These are phyloP conservation scores for Accipiter cooperii DNA, from an alignment of 2,113 vertebrate species.

Conservation along the genomic window DNA sequence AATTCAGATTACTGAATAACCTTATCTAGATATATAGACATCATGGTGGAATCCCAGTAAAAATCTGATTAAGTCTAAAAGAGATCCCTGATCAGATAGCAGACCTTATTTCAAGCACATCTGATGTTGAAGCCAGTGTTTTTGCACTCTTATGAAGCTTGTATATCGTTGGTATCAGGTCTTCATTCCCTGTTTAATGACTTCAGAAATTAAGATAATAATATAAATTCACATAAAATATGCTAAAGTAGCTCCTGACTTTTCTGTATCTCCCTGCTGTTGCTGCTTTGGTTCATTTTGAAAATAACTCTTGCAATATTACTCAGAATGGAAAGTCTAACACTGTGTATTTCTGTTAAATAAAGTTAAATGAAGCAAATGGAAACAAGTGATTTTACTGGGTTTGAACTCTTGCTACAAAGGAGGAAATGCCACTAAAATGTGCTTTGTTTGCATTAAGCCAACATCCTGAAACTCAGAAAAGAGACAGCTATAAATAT, in stretches of 20 bases:
- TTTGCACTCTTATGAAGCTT: not conserved
- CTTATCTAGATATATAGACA: not conserved
- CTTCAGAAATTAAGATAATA: not conserved
- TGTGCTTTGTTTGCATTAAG: not conserved
- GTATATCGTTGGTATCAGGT: not conserved
- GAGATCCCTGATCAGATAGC: not conserved
- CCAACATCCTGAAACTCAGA: constrained; percentile 4
- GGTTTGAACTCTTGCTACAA: not conserved
- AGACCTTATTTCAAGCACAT: not conserved
- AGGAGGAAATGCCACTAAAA: constrained; percentile 4
- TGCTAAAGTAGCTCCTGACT: not conserved
- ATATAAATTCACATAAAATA: not conserved
- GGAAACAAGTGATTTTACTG: not conserved
- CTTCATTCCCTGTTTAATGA: not conserved
- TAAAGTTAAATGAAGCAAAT: not conserved
- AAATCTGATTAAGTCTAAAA: not conserved
- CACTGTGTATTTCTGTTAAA: not conserved
- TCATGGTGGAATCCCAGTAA: not conserved
- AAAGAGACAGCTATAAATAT: constrained; percentile 41
- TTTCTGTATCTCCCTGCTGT: not conserved
- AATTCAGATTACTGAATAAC: not conserved
- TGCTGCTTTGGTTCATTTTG: not conserved
- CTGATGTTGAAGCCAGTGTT: not conserved
- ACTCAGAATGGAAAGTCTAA: not conserved
- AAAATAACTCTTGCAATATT: not conserved